These are phyloP conservation scores for Leucozona laternaria DNA, from an alignment of 2,888 invertebrate species.

Conservation along the genomic window DNA sequence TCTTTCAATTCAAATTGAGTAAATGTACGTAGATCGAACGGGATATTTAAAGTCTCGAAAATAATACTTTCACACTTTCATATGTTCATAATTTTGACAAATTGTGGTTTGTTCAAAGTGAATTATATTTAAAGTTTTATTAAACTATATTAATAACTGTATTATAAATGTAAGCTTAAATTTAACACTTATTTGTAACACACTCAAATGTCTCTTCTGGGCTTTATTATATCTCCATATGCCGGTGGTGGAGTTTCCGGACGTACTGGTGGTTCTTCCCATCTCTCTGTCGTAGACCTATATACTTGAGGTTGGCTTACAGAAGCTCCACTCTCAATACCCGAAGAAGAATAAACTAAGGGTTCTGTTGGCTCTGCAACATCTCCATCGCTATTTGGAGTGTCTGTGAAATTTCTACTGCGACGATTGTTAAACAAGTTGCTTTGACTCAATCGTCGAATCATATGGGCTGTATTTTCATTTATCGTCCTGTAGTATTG, in stretches of 20 bases:
- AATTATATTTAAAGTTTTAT: background rate
- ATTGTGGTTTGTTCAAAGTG: background rate
- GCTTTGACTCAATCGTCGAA: conserved; percentile 82
- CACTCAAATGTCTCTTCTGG: background rate
- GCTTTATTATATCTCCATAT: conserved; percentile 80
- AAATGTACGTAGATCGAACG: no score
- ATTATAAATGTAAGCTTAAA: background rate
- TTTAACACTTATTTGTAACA: background rate
- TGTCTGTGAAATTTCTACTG: conserved; percentile 77
- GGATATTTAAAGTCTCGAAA: background rate
- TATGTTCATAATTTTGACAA: background rate
- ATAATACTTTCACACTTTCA: background rate
- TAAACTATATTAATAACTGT: background rate
- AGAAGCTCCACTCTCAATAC: background rate
- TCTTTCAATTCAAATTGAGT: no score
- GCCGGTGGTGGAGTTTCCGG: conserved; percentile 82
- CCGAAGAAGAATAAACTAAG: conserved; percentile 45
- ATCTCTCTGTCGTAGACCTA: conserved; percentile 1
- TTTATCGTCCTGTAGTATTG: conserved; percentile 82
- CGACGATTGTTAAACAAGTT: conserved; percentile 81
- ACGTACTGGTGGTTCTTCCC: conserved; percentile 64
- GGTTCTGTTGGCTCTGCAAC: conserved; percentile 59
- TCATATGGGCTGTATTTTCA: conserved; percentile 82
- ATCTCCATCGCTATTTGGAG: conserved; percentile 18
- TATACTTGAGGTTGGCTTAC: conserved; percentile 13